These are phyloP conservation scores for Eulemur coronatus DNA, from an alignment of 2,797 vertebrate species.

Conservation along the genomic window DNA sequence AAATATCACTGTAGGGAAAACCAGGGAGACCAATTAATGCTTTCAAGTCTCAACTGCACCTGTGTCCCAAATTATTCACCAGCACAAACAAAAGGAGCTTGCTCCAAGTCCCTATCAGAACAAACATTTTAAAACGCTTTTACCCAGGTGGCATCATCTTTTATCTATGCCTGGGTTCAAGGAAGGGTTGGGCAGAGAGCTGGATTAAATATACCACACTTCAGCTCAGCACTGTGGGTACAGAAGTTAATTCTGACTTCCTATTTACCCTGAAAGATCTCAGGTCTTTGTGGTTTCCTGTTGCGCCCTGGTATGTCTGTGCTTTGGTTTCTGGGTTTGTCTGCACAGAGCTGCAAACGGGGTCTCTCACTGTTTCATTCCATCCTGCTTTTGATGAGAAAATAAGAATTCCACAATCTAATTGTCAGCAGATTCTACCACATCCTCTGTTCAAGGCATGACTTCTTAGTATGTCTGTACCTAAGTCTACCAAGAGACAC, in stretches of 20 bases:
- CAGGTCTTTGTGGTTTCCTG: constrained; percentile 82
- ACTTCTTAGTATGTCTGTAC: not conserved
- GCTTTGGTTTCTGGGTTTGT: constrained; percentile 80
- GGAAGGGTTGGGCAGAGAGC: constrained; percentile 76
- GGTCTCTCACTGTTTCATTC: not conserved
- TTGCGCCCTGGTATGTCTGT: constrained; percentile 78
- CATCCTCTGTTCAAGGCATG: not conserved
- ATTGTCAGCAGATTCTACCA: constrained; percentile 1
- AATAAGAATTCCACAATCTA: constrained; percentile 33
- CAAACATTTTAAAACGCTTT: constrained; percentile 76
- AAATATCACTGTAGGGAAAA: constrained; percentile 60
- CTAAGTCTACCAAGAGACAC: not conserved
- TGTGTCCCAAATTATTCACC: constrained; percentile 79
- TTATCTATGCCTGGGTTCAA: constrained; percentile 74
- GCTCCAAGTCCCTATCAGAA: constrained; percentile 69
- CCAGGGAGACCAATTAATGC: constrained; percentile 43
- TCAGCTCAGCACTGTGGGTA: constrained; percentile 66
- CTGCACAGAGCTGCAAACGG: constrained; percentile 62
- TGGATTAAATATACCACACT: constrained; percentile 75
- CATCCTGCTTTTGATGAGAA: constrained; percentile 39
- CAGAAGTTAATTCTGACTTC: constrained; percentile 84
- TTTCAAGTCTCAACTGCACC: constrained; percentile 71
- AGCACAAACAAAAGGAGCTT: constrained; percentile 78
- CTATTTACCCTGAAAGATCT: constrained; percentile 84
- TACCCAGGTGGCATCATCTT: constrained; percentile 72